Evolutionary conservation across 2,888 invertebrate genomes (phyloP), one percentile per base, ranked within the genome.

Genomic region (Zhuqinia jingwanae): DNA sequence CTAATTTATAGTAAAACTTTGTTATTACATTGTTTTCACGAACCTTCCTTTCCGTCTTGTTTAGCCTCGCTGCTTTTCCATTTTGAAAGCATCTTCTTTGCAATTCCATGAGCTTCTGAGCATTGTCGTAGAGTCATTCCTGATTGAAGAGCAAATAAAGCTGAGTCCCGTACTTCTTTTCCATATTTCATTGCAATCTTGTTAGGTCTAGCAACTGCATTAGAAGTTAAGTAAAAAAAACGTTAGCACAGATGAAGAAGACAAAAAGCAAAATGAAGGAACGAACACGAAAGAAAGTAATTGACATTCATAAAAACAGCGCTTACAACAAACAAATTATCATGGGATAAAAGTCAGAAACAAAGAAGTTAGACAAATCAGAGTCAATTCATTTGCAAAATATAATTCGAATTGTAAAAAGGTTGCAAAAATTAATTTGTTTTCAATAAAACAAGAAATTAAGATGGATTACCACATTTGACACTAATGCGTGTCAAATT

Each of bases 121-220:
- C 89, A 90, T 81, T 91, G 90, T 0, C 90, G 79, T 6, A 91
- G 58, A 22, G 89, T 87, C 88, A 91, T 89, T 45, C 91, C 91
- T n/a, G 89, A 87, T 56, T 87, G 82, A 11, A 91, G 87, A 30
- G 89, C 88, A 68, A 88, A 87, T 76, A 90, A 68, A 60, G 88
- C 90, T 47, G 89, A 87, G 83, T 90, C 90, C 27, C 89, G 87
- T 58, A 90, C 87, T 65, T 90, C 89, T 83, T 90, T 88, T 17
- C 85, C 88, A 50, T 90, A 90, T 80, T 89, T 89, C 82, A 85
- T 73, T 45, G 75, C 65, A 76, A 85, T 60, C 76, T 85, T 78
- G 70, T 78, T 80, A 80, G 80, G 70, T 30, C 76, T 85, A 80
- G 75, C 85, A 65, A 75, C 85, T 85, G 78, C 36, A 73, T 76